Base-by-base conservation (phyloP, 2,888 invertebrate species). In the Cheilosia scutellata region DNA sequence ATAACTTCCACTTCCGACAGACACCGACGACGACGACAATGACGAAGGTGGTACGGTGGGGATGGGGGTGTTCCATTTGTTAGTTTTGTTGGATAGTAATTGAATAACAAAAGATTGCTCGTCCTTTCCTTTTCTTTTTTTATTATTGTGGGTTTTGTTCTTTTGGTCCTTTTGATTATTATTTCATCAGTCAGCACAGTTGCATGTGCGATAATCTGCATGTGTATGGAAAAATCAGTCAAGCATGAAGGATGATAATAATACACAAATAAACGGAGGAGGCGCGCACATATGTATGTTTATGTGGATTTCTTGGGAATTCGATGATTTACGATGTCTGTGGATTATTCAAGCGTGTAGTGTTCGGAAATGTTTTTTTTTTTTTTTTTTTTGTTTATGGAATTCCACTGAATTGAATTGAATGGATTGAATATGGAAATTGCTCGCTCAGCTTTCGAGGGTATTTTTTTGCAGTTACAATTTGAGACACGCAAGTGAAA, bases 181-280 rank as follows among this genome's bases (percentile, higher is more conserved):
- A 86, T 82, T 82, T 77, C 82, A 68, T 86, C 86, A 75, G 84
- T 79, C 82, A 86, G 86, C 86, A 86, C 7, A 76, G 76, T 76
- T 86, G 82, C 86, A 86, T 72, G 82, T 71, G 82, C 74, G 70
- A 75, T 86, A 68, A 82, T 77, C 82, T 82, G 82, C 70, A 86
- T 77, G 72, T 77, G 82, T 66, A 68, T 71, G 90, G 88, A 89
- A 90, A 91, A 92, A 89, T 90, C 91, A 91, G 86, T 91, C 91
- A 92, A 92, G 91, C 91, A 91, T 90, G 90, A 92, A 90, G 90
- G 91, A 90, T 91, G 92, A 91, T 91, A 91, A 90, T 90, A 91
- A 90, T 90, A 75, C 66, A 65, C 77, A 76, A 65, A 74, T 57
- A 51, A 71, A 55, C 51, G 33, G 37, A 44, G 55, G 33, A 58